A percentile compares a stretch with the other conserved stretches of the same genome.
phyloP scores from a whole-genome alignment of 2,797 vertebrate species.

The Hippopotamyrus pictus region DNA sequence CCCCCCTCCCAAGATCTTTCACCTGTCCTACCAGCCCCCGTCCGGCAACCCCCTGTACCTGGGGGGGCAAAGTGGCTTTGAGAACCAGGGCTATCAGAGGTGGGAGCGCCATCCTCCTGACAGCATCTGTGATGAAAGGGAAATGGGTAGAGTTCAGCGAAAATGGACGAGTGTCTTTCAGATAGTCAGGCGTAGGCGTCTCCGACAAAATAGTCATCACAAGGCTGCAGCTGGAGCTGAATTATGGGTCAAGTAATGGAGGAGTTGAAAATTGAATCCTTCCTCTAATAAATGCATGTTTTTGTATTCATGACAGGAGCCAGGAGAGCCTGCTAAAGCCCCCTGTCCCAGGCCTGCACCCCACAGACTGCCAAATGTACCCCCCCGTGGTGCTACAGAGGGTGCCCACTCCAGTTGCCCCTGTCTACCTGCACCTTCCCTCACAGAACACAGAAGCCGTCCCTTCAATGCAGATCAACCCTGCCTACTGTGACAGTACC shows the following conservation, averaged over 20 bases:
- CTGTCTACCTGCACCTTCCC: constrained; percentile 54
- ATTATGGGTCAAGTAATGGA: background rate
- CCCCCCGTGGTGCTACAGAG: constrained; percentile 65
- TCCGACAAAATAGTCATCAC: background rate
- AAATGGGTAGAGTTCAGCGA: background rate
- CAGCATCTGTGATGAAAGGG: background rate
- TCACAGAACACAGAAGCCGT: constrained; percentile 38
- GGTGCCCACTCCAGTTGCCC: constrained; percentile 56
- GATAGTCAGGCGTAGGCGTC: background rate
- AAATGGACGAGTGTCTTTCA: background rate
- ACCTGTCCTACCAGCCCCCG: constrained; percentile 56
- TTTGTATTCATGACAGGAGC: constrained; percentile 48
- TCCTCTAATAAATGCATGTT: background rate
- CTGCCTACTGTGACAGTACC: constrained; percentile 53
- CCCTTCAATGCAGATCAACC: constrained; percentile 39
- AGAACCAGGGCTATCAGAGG: constrained; percentile 68
- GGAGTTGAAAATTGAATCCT: background rate
- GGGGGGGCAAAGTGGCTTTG: constrained; percentile 54
- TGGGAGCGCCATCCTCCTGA: constrained; percentile 20
- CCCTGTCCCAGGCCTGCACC: constrained; percentile 54
- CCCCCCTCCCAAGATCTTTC: constrained; percentile 63
- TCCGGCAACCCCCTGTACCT: constrained; percentile 58
- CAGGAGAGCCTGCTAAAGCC: constrained; percentile 65
- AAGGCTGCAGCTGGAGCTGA: background rate
- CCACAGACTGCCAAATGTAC: constrained; percentile 61